Conservation (phyloP, 2,113 vertebrate genomes). For the Eidolon helvum region DNA sequence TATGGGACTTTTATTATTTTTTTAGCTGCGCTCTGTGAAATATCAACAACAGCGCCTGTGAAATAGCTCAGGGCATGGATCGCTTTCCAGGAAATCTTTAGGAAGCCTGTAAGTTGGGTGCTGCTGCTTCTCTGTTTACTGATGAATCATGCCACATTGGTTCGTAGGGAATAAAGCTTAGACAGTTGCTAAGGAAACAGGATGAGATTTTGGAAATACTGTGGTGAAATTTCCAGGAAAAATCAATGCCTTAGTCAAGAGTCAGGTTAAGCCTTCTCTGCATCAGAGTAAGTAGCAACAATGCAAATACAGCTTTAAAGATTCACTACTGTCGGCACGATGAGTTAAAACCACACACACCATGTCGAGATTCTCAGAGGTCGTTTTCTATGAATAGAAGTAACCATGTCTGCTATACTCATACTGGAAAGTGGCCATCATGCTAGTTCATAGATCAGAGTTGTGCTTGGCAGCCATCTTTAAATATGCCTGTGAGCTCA, state of each 20-base stretch:
- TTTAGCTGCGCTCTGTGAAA: slow-evolving; percentile 62
- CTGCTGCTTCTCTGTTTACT: slow-evolving; percentile 52
- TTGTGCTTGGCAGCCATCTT: slow-evolving; percentile 44
- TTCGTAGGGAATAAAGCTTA: slow-evolving; percentile 64
- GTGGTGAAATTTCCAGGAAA: slow-evolving; percentile 76
- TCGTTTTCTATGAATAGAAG: not conserved
- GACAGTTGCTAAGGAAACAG: slow-evolving; percentile 73
- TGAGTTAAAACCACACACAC: not conserved
- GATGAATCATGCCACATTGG: slow-evolving; percentile 58
- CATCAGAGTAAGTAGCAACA: not conserved
- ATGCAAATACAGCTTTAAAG: not conserved
- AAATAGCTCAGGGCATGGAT: slow-evolving; percentile 7
- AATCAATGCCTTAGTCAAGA: slow-evolving; percentile 71
- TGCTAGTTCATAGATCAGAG: not conserved
- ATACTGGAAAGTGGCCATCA: not conserved
- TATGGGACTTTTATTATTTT: slow-evolving; percentile 49
- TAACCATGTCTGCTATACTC: not conserved
- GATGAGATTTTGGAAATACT: slow-evolving; percentile 74
- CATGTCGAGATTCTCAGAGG: not conserved
- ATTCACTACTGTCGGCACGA: not conserved
- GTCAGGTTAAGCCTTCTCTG: slow-evolving; percentile 50
- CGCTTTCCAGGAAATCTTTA: slow-evolving; percentile 71
- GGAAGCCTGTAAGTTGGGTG: slow-evolving; percentile 60
- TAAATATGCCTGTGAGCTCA: not conserved
- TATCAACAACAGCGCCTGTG: not conserved